phyloP scores from a whole-genome alignment of 2,888 invertebrate genomes.

The Archaeoteleia sp. region DNA sequence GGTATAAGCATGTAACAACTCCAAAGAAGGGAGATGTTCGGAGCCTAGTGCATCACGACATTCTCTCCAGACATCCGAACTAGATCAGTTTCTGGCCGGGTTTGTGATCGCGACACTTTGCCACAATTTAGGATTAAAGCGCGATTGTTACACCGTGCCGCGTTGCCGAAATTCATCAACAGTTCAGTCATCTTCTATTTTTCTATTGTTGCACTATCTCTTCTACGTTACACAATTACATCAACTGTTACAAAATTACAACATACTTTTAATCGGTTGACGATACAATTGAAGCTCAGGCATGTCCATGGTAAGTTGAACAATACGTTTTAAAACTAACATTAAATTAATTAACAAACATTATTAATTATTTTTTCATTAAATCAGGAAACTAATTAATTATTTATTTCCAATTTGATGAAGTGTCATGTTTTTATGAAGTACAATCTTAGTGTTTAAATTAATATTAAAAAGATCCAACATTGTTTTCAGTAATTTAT shows the following conservation, averaged over 20 bases:
- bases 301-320: conserved; percentile 15
- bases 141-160: neutral
- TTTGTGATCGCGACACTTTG: neutral
- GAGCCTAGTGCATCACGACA: conserved; percentile 59
- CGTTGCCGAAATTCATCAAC: no score
- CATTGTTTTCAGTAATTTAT: no score
- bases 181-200: neutral
- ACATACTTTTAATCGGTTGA: neutral
- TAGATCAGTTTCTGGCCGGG: conserved; percentile 66
- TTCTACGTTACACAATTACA: neutral
- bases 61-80: conserved; percentile 67
- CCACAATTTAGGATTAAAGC: neutral
- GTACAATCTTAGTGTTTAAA: no score
- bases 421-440: no score
- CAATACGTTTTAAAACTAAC: neutral
- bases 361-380: no score
- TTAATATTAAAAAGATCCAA: no score
- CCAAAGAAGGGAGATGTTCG: conserved; percentile 56
- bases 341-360: no score
- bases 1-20: conserved; percentile 4
- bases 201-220: neutral
- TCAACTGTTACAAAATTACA: no score
- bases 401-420: no score
- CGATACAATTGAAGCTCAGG: conserved; percentile 2
- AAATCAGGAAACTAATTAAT: no score